Percentiles rank a stretch among this genome's conserved stretches.
phyloP scores from a whole-genome alignment of 2,113 vertebrate species.

The Gadus chalcogrammus region DNA sequence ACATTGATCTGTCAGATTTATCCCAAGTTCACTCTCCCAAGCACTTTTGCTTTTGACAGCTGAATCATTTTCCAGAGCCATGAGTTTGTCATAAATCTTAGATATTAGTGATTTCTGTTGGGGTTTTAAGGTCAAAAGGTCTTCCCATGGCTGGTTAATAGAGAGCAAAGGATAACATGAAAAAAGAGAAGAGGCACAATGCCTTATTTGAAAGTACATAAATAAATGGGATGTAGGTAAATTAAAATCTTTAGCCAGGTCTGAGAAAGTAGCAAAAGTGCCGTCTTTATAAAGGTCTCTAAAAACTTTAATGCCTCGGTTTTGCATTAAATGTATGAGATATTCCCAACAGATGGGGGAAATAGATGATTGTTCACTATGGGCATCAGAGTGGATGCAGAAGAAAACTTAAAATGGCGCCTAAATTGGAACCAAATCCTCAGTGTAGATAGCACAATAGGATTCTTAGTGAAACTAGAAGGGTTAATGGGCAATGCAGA shows the following conservation, averaged over 20 bases:
- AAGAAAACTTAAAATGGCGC: conserved; percentile 1
- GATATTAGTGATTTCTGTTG: not conserved
- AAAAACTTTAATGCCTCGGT: not conserved
- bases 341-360: not conserved
- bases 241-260: conserved; percentile 1
- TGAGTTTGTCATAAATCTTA: not conserved
- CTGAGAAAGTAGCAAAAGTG: conserved; percentile 1
- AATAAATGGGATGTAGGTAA: not conserved
- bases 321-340: not conserved
- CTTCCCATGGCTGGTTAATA: not conserved
- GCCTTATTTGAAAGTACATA: too few species aligned
- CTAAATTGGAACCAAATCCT: conserved; percentile 17
- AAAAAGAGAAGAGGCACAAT: not conserved
- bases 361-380: conserved; percentile 13
- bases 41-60: not conserved
- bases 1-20: not conserved
- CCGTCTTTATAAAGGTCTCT: conserved; percentile 11
- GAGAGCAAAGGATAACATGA: not conserved
- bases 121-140: too few species aligned
- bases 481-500: conserved; percentile 7
- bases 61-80: not conserved
- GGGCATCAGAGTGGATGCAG: too few species aligned
- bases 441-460: not conserved
- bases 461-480: not conserved
- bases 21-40: conserved; percentile 3